A percentile compares a stretch with the other conserved stretches of the same genome.
Evolutionary conservation across 2,113 vertebrate genomes (phyloP).

Genomic region (Polypterus senegalus): DNA sequence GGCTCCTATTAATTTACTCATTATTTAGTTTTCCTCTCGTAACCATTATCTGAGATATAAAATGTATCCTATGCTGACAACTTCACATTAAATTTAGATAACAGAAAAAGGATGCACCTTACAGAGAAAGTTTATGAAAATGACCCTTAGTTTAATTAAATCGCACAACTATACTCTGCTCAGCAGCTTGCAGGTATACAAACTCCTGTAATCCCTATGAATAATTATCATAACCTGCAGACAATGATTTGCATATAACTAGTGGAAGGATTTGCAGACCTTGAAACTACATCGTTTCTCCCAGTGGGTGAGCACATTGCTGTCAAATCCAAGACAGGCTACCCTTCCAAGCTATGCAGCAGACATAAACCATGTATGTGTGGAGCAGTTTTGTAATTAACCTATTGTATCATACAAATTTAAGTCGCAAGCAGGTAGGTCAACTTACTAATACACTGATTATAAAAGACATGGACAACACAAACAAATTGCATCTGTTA

Average conservation of each 20-base stretch:
- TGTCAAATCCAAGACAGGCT: slow-evolving; percentile 23
- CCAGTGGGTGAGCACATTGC: slow-evolving; percentile 13
- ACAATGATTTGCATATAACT: slow-evolving; percentile 19
- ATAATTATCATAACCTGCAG: slow-evolving; percentile 13
- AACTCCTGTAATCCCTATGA: background rate
- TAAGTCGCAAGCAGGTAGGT: slow-evolving; percentile 25
- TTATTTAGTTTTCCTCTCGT: too few relatives aligned
- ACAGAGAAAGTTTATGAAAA: background rate
- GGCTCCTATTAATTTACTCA: too few relatives aligned
- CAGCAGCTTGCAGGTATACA: slow-evolving; percentile 3
- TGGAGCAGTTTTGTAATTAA: slow-evolving; percentile 36
- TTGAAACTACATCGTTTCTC: slow-evolving; percentile 13
- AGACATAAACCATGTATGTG: slow-evolving; percentile 32
- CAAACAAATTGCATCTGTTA: slow-evolving; percentile 2
- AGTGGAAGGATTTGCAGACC: slow-evolving; percentile 7
- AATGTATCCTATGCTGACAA: too few relatives aligned
- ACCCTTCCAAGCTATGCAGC: slow-evolving; percentile 18
- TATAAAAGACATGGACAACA: slow-evolving; percentile 16
- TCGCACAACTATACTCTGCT: background rate
- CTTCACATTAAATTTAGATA: too few relatives aligned
- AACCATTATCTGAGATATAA: too few relatives aligned
- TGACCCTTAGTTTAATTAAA: background rate
- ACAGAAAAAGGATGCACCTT: too few relatives aligned
- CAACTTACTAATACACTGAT: slow-evolving; percentile 20
- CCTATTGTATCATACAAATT: slow-evolving; percentile 26